Percentiles rank a stretch among this genome's conserved stretches.
phyloP scores from a whole-genome alignment of 2,113 vertebrate genomes.

The Pipra filicauda region DNA sequence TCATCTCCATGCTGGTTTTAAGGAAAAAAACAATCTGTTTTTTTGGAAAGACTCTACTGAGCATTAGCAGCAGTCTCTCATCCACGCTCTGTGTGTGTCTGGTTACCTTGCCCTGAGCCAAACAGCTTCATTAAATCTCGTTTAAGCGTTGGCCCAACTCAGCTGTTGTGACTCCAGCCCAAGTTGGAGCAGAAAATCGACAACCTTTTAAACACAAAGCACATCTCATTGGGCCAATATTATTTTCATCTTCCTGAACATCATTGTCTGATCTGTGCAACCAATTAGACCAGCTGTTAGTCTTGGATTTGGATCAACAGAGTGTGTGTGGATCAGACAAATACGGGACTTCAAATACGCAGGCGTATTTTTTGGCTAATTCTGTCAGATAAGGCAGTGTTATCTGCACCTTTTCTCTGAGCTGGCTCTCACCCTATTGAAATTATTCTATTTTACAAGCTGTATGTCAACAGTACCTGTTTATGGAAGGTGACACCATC shows the following conservation, averaged over 20 bases:
- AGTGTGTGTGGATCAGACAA: conserved; percentile 32
- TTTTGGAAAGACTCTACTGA: conserved; percentile 30
- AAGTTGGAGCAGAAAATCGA: conserved; percentile 27
- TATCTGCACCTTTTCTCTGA: conserved; percentile 41
- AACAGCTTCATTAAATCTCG: conserved; percentile 11
- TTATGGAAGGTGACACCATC: conserved; percentile 66
- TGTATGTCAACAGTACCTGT: conserved; percentile 70
- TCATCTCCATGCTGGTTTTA: conserved; percentile 51
- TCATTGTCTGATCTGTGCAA: conserved; percentile 8
- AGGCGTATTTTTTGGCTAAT: conserved; percentile 39
- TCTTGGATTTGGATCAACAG: not conserved
- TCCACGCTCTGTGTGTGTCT: not conserved
- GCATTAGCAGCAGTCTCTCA: not conserved
- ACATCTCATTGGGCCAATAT: not conserved
- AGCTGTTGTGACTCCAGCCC: conserved; percentile 29
- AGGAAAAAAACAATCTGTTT: conserved; percentile 36
- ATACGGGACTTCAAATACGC: conserved; percentile 55
- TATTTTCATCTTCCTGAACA: conserved; percentile 37
- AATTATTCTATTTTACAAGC: conserved; percentile 60
- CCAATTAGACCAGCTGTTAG: conserved; percentile 47
- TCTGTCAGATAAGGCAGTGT: conserved; percentile 45
- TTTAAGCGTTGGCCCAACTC: conserved; percentile 9
- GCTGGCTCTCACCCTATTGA: conserved; percentile 34
- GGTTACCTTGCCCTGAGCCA: conserved; percentile 47
- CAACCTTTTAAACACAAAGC: conserved; percentile 7